Conservation (phyloP, 2,888 invertebrate species). For the Archips xylosteana region DNA sequence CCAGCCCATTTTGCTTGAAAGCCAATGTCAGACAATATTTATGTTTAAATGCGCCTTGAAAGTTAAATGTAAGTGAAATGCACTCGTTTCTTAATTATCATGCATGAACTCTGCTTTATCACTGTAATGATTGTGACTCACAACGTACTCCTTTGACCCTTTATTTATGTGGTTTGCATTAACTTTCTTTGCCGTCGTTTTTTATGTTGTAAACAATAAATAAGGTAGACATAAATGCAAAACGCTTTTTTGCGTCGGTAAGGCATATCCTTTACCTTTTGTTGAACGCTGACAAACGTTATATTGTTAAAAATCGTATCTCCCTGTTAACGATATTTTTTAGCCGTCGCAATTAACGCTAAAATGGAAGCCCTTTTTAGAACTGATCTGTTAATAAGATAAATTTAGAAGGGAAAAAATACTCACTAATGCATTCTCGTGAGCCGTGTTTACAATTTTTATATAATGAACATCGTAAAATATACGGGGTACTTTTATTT, state of each 20-base stretch:
- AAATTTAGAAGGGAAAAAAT: slow-evolving; percentile 3
- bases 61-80: slow-evolving; percentile 52
- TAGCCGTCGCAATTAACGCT: background rate
- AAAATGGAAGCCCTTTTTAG: slow-evolving; percentile 38
- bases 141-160: slow-evolving; percentile 19
- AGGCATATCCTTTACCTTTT: background rate
- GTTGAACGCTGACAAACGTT: background rate
- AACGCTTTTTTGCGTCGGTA: background rate
- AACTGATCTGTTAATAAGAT: slow-evolving; percentile 27
- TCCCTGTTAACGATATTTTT: slow-evolving; percentile 16
- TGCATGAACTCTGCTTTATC: slow-evolving; percentile 46
- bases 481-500: background rate
- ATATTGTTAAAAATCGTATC: background rate
- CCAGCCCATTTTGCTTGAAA: slow-evolving; percentile 59
- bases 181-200: background rate
- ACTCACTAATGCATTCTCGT: background rate
- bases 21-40: slow-evolving; percentile 40
- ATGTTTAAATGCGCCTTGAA: slow-evolving; percentile 56
- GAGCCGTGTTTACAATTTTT: background rate
- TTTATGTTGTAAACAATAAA: background rate
- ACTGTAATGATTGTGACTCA: slow-evolving; percentile 32
- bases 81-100: slow-evolving; percentile 50
- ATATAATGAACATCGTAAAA: background rate
- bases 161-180: slow-evolving; percentile 17
- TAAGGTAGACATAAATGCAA: background rate